Conservation (phyloP, 2,113 vertebrate species). For the Mus pahari region DNA sequence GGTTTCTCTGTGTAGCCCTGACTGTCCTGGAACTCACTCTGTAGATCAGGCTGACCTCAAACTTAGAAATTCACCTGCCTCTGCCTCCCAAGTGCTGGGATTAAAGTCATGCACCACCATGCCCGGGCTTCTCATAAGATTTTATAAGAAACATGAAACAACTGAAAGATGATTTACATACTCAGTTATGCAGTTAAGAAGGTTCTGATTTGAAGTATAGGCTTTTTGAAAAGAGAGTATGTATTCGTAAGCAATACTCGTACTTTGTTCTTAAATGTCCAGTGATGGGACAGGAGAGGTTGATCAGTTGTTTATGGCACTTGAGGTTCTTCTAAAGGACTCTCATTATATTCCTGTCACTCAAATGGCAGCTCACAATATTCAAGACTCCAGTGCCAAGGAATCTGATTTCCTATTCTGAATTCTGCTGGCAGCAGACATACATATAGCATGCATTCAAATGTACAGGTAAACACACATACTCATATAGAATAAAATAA, state of each 20-base stretch:
- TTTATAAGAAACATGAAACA: neutral
- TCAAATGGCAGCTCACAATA: neutral
- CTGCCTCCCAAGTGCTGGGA: too few relatives aligned
- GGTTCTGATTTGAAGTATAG: neutral
- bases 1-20: too few relatives aligned
- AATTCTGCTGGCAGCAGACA: neutral
- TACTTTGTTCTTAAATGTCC: conserved; percentile 5
- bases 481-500: neutral
- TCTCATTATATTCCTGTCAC: neutral
- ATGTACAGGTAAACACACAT: neutral
- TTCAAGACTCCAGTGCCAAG: neutral
- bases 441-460: neutral
- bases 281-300: neutral
- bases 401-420: neutral
- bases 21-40: too few relatives aligned
- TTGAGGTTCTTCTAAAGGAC: neutral
- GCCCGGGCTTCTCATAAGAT: too few relatives aligned
- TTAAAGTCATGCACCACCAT: too few relatives aligned
- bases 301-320: neutral
- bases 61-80: too few relatives aligned
- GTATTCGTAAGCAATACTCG: neutral
- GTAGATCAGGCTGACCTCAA: too few relatives aligned
- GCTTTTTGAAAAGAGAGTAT: neutral
- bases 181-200: neutral
- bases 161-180: neutral